phyloP scores from a whole-genome alignment of 2,888 invertebrate genomes.

The Sicus ferrugineus region DNA sequence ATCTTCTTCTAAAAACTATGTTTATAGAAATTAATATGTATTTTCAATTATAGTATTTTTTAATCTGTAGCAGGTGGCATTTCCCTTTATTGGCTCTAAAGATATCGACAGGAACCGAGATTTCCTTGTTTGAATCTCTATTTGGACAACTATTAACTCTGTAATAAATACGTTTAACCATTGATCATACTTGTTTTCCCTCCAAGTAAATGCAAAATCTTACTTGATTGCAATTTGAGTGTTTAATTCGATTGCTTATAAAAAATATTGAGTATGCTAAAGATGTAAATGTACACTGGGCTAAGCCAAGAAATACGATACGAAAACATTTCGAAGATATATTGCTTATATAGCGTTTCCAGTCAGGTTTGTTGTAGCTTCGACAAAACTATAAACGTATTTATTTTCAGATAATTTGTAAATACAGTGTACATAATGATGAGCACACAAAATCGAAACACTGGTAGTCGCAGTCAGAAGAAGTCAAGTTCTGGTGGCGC shows the following conservation, averaged over 20 bases:
- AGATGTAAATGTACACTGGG: neutral
- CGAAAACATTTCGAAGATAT: neutral
- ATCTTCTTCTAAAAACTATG: too few species aligned
- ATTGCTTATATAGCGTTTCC: neutral
- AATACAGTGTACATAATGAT: slow-evolving; percentile 65
- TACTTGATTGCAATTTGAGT: neutral
- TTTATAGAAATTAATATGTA: too few species aligned
- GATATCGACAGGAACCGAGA: too few species aligned
- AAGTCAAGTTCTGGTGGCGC: slow-evolving; percentile 60
- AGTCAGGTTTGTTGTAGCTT: too few species aligned
- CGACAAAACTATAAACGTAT: slow-evolving; percentile 24
- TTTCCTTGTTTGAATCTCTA: too few species aligned
- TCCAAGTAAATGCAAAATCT: neutral
- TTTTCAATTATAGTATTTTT: too few species aligned
- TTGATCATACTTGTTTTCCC: too few species aligned
- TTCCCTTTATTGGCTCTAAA: too few species aligned
- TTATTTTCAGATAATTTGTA: slow-evolving; percentile 61
- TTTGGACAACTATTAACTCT: too few species aligned
- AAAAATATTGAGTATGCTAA: neutral
- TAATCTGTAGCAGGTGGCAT: neutral
- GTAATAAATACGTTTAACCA: too few species aligned
- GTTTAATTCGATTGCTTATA: neutral
- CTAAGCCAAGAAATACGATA: neutral
- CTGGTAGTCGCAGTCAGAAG: slow-evolving; percentile 63
- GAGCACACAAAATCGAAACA: slow-evolving; percentile 66